Evolutionary conservation across 2,888 invertebrate species (phyloP), one percentile per base, ranked within the genome.

Genomic region (Amitus sp.): DNA sequence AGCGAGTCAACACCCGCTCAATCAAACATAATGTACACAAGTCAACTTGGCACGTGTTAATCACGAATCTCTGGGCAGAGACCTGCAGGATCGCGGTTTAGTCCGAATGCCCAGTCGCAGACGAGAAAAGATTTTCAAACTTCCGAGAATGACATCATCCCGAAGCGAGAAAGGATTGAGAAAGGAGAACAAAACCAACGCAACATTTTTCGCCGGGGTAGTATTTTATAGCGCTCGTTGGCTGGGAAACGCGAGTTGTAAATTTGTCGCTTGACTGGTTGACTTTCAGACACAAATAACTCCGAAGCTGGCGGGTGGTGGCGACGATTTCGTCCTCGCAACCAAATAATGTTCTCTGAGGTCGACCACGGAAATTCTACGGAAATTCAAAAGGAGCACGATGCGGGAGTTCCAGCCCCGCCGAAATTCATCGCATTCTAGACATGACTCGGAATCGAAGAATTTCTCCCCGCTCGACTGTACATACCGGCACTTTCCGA

Each of bases 401-500:
- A 17, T 23, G 48, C 34, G 30, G 48, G 27, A 63, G 53, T 55
- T 58, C 28, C 43, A 46, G 43, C 46, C 43, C 13, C 19, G 17
- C 19, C 20, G 18, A 6, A 50, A 56, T 47, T 60, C n/a, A 23
- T 42, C 20, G 42, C 18, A 42, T 42, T 42, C 42, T 42, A 15
- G 42, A 39, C 12, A 39, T 39, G 7, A 4, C 15, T 37, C 13
- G 5, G 4, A 15, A 12, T n/a, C 6, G 2, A 37, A 15, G 12
- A 7, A 15, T n/a, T 15, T 15, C 15, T n/a, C n/a, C n/a, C n/a
- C n/a, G n/a, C n/a, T n/a, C n/a, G n/a, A n/a, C n/a, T n/a, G 48
- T 71, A 70, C 83, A 83, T 78, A 93, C 92, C 89, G 70, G 90
- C 89, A 76, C 91, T 91, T 82, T 93, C 93, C 0, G 93, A 90